phyloP scores from a whole-genome alignment of 2,797 vertebrate species.

The Scyliorhinus canicula region DNA sequence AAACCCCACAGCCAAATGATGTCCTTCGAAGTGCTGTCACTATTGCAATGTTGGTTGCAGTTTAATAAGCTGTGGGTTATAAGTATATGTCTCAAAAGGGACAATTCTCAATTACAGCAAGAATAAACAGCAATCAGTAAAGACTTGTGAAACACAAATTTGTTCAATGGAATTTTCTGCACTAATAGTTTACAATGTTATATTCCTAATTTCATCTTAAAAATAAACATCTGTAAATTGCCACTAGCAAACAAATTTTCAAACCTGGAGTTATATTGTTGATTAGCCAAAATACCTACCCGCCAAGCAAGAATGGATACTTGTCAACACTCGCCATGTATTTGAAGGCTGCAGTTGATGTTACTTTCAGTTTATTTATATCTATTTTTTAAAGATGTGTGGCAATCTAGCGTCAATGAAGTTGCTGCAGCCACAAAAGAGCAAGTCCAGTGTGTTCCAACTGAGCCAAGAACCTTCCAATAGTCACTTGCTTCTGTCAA shows the following conservation, averaged over 20 bases:
- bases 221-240: neutral
- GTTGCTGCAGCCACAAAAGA: neutral
- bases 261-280: neutral
- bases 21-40: neutral
- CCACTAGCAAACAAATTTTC: neutral
- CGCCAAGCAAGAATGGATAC: neutral
- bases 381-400: neutral
- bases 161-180: neutral
- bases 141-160: neutral
- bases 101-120: neutral
- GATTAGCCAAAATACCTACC: neutral
- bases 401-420: neutral
- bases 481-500: neutral
- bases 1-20: neutral
- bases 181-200: neutral
- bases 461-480: neutral
- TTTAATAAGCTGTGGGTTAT: neutral
- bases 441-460: neutral
- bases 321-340: neutral
- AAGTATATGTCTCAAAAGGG: neutral
- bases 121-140: neutral
- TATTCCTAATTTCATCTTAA: neutral
- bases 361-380: constrained; percentile 11
- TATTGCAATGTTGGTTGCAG: neutral
- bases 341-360: neutral